Evolutionary conservation across 2,113 vertebrate species (phyloP).

Genomic region (Pyrgilauda ruficollis): DNA sequence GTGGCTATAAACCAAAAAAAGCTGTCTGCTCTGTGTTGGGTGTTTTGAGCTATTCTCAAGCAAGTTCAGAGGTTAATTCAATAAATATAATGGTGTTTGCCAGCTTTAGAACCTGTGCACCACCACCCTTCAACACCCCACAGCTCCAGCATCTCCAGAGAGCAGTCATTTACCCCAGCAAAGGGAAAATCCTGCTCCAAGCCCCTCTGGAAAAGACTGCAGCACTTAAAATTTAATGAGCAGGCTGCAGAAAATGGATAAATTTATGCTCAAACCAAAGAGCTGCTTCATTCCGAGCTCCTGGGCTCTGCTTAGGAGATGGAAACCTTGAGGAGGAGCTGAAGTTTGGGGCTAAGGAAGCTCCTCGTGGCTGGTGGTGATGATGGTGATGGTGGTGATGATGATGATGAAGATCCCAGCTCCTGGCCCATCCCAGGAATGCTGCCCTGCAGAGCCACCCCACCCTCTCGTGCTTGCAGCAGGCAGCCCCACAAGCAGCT

Average conservation of each 20-base stretch:
- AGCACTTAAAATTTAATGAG: conserved; percentile 50
- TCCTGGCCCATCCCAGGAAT: not conserved
- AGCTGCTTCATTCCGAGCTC: not conserved
- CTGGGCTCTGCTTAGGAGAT: not conserved
- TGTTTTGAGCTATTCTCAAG: conserved; percentile 26
- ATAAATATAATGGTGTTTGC: not conserved
- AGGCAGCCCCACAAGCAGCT: not conserved
- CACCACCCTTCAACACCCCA: not conserved
- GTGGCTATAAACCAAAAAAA: not conserved
- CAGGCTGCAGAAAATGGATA: conserved; percentile 1
- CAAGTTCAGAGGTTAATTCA: conserved; percentile 46
- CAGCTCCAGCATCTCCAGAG: not conserved
- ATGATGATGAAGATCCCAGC: not conserved
- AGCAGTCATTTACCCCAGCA: conserved; percentile 45
- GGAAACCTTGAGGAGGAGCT: not conserved
- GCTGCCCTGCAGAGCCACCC: not conserved
- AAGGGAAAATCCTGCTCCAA: conserved; percentile 13
- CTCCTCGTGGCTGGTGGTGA: not conserved
- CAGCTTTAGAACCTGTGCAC: not conserved
- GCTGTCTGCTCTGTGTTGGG: not conserved
- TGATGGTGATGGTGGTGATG: fast-evolving
- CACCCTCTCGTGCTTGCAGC: not conserved
- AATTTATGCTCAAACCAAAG: not conserved
- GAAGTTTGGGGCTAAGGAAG: not conserved
- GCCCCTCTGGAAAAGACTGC: conserved; percentile 6